Conservation (phyloP, 2,797 vertebrate species). For the Melanotaenia nigrans region DNA sequence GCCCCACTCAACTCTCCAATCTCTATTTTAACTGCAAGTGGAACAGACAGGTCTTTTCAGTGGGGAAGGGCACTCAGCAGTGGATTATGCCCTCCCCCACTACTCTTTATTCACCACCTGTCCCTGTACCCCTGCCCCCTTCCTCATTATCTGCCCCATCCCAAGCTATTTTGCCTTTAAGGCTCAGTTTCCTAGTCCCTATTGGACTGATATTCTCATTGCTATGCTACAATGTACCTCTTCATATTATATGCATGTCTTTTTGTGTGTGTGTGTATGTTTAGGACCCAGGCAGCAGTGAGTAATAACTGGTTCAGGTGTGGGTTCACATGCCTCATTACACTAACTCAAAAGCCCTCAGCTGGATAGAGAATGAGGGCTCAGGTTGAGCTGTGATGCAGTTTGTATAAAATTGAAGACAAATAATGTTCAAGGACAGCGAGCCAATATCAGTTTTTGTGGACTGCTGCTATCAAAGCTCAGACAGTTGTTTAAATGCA, state of each 20-base stretch:
- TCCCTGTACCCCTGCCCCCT: conserved; percentile 56
- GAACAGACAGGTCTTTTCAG: conserved; percentile 79
- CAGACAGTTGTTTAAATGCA: conserved; percentile 34
- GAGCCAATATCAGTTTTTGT: conserved; percentile 52
- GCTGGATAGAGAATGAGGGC: conserved; percentile 26
- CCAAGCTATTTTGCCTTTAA: conserved; percentile 54
- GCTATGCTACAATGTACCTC: conserved; percentile 38
- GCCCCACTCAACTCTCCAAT: conserved; percentile 59
- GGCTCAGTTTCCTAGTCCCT: conserved; percentile 30
- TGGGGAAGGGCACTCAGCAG: conserved; percentile 57
- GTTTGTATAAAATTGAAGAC: conserved; percentile 55
- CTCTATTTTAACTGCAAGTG: conserved; percentile 62
- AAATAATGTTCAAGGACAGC: conserved; percentile 61
- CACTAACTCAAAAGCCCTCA: conserved; percentile 54
- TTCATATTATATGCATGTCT: conserved; percentile 52
- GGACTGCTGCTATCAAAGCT: conserved; percentile 39
- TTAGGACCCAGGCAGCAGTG: conserved; percentile 27
- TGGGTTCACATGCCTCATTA: conserved; percentile 69
- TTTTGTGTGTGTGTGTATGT: conserved; percentile 23
- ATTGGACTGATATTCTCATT: conserved; percentile 48
- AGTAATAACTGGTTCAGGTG: conserved; percentile 69
- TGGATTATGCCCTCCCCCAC: conserved; percentile 74
- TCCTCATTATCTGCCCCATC: conserved; percentile 65
- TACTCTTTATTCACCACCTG: conserved; percentile 76
- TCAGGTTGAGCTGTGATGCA: conserved; percentile 53